These are phyloP conservation scores for Ophion costatus DNA, from an alignment of 2,888 invertebrate genomes.

Conservation along the genomic window DNA sequence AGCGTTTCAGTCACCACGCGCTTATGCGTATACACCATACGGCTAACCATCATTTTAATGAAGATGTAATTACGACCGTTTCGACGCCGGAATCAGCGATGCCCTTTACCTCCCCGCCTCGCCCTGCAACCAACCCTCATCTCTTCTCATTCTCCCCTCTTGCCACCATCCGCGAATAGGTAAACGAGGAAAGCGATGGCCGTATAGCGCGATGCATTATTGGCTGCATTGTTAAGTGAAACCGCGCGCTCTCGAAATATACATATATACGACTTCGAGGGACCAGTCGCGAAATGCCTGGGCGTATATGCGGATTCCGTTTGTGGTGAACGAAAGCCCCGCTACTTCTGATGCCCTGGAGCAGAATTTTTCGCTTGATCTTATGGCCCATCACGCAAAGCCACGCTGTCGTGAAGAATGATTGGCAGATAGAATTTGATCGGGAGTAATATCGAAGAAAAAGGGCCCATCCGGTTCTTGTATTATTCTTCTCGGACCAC, in stretches of 20 bases:
- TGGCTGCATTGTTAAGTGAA: conserved; percentile 79
- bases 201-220: conserved; percentile 77
- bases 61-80: conserved; percentile 83
- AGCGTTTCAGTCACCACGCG: conserved; percentile 52
- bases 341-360: not conserved
- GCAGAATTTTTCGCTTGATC: not conserved
- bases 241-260: conserved; percentile 40
- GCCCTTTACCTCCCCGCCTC: conserved; percentile 67
- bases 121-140: not conserved
- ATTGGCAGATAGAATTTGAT: too few species aligned
- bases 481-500: not conserved
- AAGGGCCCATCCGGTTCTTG: too few species aligned
- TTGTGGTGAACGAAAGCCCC: conserved; percentile 13
- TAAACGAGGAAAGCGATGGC: not conserved
- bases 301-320: conserved; percentile 10
- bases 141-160: not conserved
- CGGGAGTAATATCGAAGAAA: too few species aligned
- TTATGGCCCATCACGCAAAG: not conserved
- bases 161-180: not conserved
- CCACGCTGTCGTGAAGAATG: not conserved
- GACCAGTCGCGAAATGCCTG: conserved; percentile 6
- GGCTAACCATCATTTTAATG: conserved; percentile 81
- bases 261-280: conserved; percentile 24
- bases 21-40: conserved; percentile 67
- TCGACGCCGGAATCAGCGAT: conserved; percentile 78